Base-by-base conservation (phyloP, 37 sponge, comb jelly and placozoan genomes). In the Ianthella basta region DNA sequence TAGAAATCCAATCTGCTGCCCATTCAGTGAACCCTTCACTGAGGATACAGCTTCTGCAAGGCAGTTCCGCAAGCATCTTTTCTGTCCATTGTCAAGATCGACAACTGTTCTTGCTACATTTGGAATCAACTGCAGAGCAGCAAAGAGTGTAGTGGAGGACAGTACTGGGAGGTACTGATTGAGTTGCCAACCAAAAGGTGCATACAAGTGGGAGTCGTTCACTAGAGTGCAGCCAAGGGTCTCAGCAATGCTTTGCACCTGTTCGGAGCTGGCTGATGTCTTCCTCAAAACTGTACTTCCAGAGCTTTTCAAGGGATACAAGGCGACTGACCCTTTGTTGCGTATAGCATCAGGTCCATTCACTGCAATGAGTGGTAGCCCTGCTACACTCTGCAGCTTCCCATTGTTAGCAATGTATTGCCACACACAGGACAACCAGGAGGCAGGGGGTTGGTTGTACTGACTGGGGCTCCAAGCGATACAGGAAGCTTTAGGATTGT, bases 351-450 rank as follows among this genome's bases (percentile, higher is more conserved):
- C 53, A 40, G 78, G 78, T 0, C 78, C 78, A 8, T 41, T 15
- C 13, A 23, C 55, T 20, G 83, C 83, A 8, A 88, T 39, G 38
- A 88, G 41, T 27, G 88, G 83, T 8, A 88, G 54, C 37, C 66
- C 61, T 3, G 30, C 55, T 0, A 88, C 36, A 20, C 59, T 21
- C n/a, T 63, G 8, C 12, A 87, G 29, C 16, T 53, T 24, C 12
- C 24, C 8, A 50, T 72, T 29, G 15, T 72, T 32, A 61, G 3
- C 15, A 21, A 91, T 68, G 80, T 84, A 87, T 18, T n/a, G 40
- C 91, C 91, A 91, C 15, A 91, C 56, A 72, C 60, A 21, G n/a
- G 15, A 39, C 40, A 91, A 23, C 91, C 88, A 91, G 39, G 66
- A 15, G 21, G 63, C 15, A 4, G 87, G 84, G 55, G 86, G 86